Base-by-base conservation (phyloP, 2,888 invertebrate genomes). In the Tanypteryx hageni region DNA sequence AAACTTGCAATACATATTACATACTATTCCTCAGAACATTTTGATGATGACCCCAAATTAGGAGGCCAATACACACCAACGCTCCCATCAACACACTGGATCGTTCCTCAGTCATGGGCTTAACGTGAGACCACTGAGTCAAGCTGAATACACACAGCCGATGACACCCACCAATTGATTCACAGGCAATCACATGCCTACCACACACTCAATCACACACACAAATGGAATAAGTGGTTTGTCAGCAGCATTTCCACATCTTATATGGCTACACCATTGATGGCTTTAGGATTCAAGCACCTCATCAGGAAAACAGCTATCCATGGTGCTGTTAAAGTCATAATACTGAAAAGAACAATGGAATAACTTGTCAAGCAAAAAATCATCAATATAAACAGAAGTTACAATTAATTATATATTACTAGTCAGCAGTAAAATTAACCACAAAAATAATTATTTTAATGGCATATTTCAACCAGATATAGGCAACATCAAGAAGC, bases 271-370 rank as follows among this genome's bases (percentile, higher is more conserved):
- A 89, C 64, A 44, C 89, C 89, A 89, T 44, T 31, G 61, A 59
- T 86, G 61, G 86, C 89, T n/a, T 82, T 86, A 86, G 86, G 86
- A 86, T 86, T 89, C 89, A 89, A 89, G 89, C 89, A 89, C 89
- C 89, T 89, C 89, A 89, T 89, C 89, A 31, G 89, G 89, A 89
- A 89, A 89, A 89, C 89, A 89, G 89, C 64, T 68, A 89, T 89
- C 89, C 64, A 64, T 18, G 64, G 64, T 64, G 64, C 89, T 64
- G 89, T 89, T 61, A 31, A 89, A 89, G 22, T 89, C 89, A 68
- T 89, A 89, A 89, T 89, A 89, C 89, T 89, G 89, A 11, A 89
- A 64, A 44, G 1, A 64, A 56, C 3, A 61, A 61, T 14, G n/a
- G 9, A 86, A 64, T 1, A 86, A 58, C 2, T 16, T 31, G 27